Base-by-base conservation (phyloP, 2,888 invertebrate species). In the Cosmia trapezina region DNA sequence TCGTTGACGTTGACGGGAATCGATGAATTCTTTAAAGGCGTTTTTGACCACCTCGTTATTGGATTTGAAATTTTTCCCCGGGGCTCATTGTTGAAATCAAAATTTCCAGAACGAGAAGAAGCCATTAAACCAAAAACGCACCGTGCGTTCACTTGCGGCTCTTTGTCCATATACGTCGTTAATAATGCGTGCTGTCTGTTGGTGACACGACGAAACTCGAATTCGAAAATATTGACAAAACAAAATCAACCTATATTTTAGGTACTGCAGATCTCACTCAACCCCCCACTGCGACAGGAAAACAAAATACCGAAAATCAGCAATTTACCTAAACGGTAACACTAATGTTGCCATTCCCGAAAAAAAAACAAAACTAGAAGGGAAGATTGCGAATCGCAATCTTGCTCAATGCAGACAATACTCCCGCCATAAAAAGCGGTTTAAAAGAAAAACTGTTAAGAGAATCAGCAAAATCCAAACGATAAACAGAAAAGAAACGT, bases 401-500 rank as follows among this genome's bases (percentile, higher is more conserved):
- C 87, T 88, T 77, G 72, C 78, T 77, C 49, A 70, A 76, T 85
- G 67, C 65, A 83, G 83, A 81, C 83, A 83, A 81, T 80, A 68
- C 62, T 60, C 87, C 72, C 62, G 76, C 86, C 84, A 90, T 92
- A 92, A 92, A 91, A 91, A 89, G 80, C 85, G 91, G 90, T 92
- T 94, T 92, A 91, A 94, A 94, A 91, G 91, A 83, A 90, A 93
- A 93, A 93, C 92, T 89, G 92, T 93, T 93, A 91, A 92, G 90
- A 89, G 92, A 94, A 95, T 95, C 95, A 94, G 95, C 94, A 89
- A 88, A 93, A 94, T 93, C 91, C 91, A 87, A 91, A 93, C 92
- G 91, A 95, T 94, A 95, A 95, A 95, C 93, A 93, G 92, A 93
- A 93, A 91, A 91, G 91, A 92, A 92, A 93, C 86, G 93, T 92